Base-by-base conservation (phyloP, 2,113 vertebrate species). In the Myotis lucifugus region DNA sequence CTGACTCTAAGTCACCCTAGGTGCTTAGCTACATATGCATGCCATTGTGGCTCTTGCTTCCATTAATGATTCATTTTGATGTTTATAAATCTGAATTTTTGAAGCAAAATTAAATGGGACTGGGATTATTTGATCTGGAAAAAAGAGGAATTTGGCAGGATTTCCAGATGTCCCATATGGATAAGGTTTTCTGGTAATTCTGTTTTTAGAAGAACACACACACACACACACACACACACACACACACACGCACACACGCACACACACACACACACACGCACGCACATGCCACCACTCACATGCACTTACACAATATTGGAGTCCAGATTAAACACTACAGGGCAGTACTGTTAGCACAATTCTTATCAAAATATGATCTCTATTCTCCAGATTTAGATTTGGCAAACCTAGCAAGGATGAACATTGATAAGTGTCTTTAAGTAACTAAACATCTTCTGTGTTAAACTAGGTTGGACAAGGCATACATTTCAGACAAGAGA, bases 41-140 rank as follows among this genome's bases (percentile, higher is more conserved):
- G 37, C 42, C 77, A 66, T 15, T 12, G 17, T 67, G 46, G 40
- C 27, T 73, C 89, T 92, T 73, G 61, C 40, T 94, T 74, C 83
- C 40, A 89, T 83, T 69, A 69, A 37, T 48, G 64, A 48, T 81
- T 88, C 18, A 54, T 90, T 91, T 76, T 85, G 84, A 76, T 79
- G 64, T 94, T 85, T 86, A 96, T 40, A 91, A 66, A 91, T 88
- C 59, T 91, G 78, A 91, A 34, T 85, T 88, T 94, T 83, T 88
- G 73, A 92, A 95, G 73, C 32, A 92, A 92, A 95, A 78, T 85
- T 76, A 95, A 96, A 67, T 42, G 50, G 59, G 40, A 83, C 37
- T 91, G 37, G 29, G 56, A 94, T 86, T 93, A 94, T 94, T 97
- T 91, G 66, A 91, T 93, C 66, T 76, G 70, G 69, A 72, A 54